A percentile compares a stretch with the other conserved stretches of the same genome.
These are phyloP conservation scores for Drosophila sp. DNA, from an alignment of 1,140 invertebrate genomes.

Conservation along the genomic window DNA sequence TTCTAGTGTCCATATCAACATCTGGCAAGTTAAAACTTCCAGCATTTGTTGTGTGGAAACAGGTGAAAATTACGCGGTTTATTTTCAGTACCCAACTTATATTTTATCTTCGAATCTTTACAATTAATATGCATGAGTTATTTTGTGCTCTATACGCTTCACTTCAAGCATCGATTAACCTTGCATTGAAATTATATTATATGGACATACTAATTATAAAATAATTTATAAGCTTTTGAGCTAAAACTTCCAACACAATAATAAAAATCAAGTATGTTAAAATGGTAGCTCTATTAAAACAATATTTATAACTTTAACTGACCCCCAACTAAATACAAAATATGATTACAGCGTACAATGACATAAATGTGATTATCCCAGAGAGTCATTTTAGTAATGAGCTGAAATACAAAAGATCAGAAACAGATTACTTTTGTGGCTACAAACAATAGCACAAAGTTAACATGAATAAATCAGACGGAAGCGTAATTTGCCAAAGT, in stretches of 20 bases:
- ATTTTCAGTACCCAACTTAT: neutral
- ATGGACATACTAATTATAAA: conserved; percentile 58
- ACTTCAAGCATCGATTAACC: conserved; percentile 46
- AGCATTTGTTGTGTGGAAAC: conserved; percentile 8
- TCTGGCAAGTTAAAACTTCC: conserved; percentile 20
- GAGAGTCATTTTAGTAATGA: neutral
- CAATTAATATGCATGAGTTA: neutral
- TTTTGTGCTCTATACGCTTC: conserved; percentile 28
- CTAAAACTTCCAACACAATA: conserved; percentile 1
- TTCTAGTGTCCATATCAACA: conserved; percentile 16
- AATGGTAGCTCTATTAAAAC: neutral
- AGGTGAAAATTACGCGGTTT: conserved; percentile 18
- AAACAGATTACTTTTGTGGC: neutral
- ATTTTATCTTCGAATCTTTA: neutral
- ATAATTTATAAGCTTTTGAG: conserved; percentile 31
- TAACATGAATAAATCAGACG: neutral
- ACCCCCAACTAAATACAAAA: neutral
- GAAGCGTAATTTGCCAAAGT: neutral
- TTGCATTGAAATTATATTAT: conserved; percentile 64
- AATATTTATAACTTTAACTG: neutral
- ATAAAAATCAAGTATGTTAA: neutral
- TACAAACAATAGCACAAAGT: neutral
- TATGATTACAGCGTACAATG: too few species aligned
- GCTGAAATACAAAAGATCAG: neutral
- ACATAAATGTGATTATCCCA: too few species aligned